phyloP scores from a whole-genome alignment of 2,113 vertebrate species.

The Clinocottus analis region DNA sequence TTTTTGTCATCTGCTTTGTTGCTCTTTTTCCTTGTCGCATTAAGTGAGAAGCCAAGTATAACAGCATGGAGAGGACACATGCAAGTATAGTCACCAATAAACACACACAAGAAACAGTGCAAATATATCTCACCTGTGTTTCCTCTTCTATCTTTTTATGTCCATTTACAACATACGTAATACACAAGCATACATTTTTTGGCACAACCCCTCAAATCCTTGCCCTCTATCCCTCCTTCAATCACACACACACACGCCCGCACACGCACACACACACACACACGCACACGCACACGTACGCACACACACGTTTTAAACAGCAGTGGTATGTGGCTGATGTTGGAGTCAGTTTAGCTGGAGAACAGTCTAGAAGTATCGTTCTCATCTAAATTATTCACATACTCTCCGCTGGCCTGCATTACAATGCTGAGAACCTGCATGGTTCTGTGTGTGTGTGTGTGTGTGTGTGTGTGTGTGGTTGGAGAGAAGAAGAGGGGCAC shows the following conservation, averaged over 20 bases:
- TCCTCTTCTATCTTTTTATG: background rate
- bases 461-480: constrained; percentile 7
- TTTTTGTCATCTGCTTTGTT: constrained; percentile 31
- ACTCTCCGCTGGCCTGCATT: constrained; percentile 58
- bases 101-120: too few relatives aligned
- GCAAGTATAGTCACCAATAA: background rate
- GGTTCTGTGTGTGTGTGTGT: background rate
- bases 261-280: background rate
- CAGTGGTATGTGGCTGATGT: constrained; percentile 36
- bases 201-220: too few relatives aligned
- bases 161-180: background rate
- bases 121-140: background rate
- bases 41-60: too few relatives aligned
- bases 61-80: background rate
- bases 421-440: constrained; percentile 56
- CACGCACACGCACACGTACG: background rate
- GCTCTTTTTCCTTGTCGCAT: constrained; percentile 22
- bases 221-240: too few relatives aligned
- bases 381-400: constrained; percentile 77
- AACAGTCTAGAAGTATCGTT: constrained; percentile 70
- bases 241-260: background rate
- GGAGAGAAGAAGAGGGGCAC: constrained; percentile 21
- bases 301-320: constrained; percentile 32
- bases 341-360: constrained; percentile 54
- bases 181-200: too few relatives aligned